Evolutionary conservation across 2,113 vertebrate species (phyloP).

Genomic region (Speoplatyrhinus poulsoni): DNA sequence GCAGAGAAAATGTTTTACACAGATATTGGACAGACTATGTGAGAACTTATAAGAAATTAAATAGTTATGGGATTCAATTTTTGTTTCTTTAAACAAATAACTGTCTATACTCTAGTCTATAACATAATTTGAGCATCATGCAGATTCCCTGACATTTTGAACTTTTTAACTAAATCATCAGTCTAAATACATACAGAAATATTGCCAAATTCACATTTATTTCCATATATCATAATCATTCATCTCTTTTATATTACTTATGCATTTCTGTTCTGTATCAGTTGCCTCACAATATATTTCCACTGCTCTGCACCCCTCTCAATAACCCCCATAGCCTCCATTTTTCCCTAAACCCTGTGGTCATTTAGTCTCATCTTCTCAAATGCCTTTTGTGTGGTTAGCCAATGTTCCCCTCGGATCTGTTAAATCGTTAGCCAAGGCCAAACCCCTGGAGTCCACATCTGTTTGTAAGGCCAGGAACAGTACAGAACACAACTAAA

Average conservation of each 20-base stretch:
- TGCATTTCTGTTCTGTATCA: too few relatives aligned
- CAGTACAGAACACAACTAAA: constrained; percentile 10
- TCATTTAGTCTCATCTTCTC: constrained; percentile 22
- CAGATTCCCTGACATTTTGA: too few relatives aligned
- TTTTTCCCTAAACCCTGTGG: not conserved
- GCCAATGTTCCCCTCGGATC: constrained; percentile 31
- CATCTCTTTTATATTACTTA: too few relatives aligned
- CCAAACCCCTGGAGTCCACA: constrained; percentile 46
- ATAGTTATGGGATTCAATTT: too few relatives aligned
- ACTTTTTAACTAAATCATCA: too few relatives aligned
- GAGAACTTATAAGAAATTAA: not conserved
- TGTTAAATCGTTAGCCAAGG: constrained; percentile 55
- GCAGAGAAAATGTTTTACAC: constrained; percentile 43
- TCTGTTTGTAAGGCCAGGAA: constrained; percentile 41
- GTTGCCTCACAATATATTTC: too few relatives aligned
- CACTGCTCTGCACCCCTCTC: not conserved
- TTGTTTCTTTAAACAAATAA: too few relatives aligned
- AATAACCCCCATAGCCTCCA: not conserved
- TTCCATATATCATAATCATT: too few relatives aligned
- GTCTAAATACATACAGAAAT: too few relatives aligned
- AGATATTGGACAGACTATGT: not conserved
- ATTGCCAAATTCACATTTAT: too few relatives aligned
- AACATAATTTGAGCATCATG: too few relatives aligned
- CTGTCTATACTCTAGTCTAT: too few relatives aligned
- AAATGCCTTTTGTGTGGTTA: constrained; percentile 28